Percentiles rank a stretch among this genome's conserved stretches.
phyloP scores from a whole-genome alignment of 2,888 invertebrate species.

The Drosophila recens region DNA sequence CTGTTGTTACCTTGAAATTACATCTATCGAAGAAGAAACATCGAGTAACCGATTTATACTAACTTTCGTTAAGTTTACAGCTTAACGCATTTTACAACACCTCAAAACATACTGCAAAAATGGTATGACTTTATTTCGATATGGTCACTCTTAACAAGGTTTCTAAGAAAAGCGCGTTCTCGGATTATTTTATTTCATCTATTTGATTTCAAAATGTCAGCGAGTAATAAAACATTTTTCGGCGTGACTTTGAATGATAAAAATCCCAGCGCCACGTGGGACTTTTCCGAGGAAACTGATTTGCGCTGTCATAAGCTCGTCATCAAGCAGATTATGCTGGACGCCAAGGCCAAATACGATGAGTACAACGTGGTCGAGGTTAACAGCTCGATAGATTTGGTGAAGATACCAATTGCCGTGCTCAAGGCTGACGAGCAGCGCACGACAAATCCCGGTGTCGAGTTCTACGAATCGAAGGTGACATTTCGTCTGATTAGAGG shows the following conservation, averaged over 20 bases:
- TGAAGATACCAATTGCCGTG: background rate
- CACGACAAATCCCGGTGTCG: background rate
- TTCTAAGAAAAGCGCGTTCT: background rate
- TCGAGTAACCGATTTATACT: too few relatives aligned
- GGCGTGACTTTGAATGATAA: slow-evolving; percentile 91
- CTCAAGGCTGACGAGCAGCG: background rate
- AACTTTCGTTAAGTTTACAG: background rate
- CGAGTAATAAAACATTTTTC: background rate
- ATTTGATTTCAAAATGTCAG: background rate
- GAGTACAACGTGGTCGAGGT: slow-evolving; percentile 3
- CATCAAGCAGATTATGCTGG: background rate
- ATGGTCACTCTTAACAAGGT: background rate
- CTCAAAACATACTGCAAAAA: background rate
- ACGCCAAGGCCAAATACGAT: background rate
- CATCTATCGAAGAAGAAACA: too few relatives aligned
- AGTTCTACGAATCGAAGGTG: background rate
- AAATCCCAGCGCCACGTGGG: slow-evolving; percentile 86
- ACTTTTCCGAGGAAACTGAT: background rate
- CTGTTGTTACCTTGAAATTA: too few relatives aligned
- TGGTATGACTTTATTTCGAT: background rate
- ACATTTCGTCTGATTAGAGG: background rate
- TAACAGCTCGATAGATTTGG: background rate
- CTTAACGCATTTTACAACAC: background rate
- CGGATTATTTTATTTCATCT: background rate
- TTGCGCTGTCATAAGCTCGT: background rate